phyloP scores from a whole-genome alignment of 2,797 vertebrate genomes.

The Acanthurus lineatus region DNA sequence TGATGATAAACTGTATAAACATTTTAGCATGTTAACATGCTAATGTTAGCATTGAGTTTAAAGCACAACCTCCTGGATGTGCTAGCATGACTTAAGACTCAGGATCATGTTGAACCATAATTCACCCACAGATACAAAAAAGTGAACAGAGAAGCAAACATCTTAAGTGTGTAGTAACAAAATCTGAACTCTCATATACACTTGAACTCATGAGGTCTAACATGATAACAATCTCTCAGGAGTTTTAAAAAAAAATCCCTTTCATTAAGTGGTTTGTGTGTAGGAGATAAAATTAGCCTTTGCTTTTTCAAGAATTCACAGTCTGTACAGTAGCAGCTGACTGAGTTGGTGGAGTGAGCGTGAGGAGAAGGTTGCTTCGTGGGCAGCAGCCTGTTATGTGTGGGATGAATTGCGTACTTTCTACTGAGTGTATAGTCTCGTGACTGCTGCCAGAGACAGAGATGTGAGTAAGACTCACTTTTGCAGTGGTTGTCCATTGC shows the following conservation, averaged over 20 bases:
- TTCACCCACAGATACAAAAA: not conserved
- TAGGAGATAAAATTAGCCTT: slow-evolving; percentile 15
- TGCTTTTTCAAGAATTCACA: slow-evolving; percentile 3
- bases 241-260: too few relatives aligned
- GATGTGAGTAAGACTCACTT: slow-evolving; percentile 37
- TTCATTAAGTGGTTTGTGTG: not conserved
- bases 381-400: slow-evolving; percentile 65
- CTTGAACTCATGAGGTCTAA: not conserved
- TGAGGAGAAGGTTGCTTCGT: slow-evolving; percentile 47
- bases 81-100: not conserved
- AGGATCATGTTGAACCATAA: not conserved
- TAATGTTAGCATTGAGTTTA: not conserved
- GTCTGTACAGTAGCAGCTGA: slow-evolving; percentile 33
- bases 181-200: slow-evolving; percentile 13
- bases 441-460: slow-evolving; percentile 48
- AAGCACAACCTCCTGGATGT: not conserved
- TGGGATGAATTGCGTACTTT: slow-evolving; percentile 64
- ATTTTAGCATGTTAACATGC: not conserved
- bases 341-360: slow-evolving; percentile 63
- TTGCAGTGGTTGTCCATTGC: slow-evolving; percentile 20
- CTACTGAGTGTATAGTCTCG: slow-evolving; percentile 53
- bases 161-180: not conserved
- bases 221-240: not conserved
- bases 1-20: not conserved
- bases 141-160: not conserved